Evolutionary conservation across 2,113 vertebrate species (phyloP).

Genomic region (Sinosuthora webbiana): DNA sequence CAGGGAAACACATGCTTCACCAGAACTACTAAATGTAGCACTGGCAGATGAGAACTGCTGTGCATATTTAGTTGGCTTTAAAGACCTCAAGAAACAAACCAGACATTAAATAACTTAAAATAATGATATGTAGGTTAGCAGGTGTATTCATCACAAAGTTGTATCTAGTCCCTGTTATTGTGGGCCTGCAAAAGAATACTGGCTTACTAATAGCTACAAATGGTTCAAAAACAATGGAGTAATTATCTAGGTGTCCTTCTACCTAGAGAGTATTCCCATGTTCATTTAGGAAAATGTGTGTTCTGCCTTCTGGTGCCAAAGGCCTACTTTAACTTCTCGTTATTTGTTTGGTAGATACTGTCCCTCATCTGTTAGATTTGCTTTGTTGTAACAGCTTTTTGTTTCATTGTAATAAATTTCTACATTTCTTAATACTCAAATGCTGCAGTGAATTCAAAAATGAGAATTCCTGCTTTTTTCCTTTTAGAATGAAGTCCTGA

Average conservation of each 20-base stretch:
- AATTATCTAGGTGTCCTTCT: neutral
- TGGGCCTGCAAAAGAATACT: neutral
- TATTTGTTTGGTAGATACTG: fast-evolving
- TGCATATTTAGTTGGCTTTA: neutral
- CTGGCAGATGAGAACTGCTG: neutral
- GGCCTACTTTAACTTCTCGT: neutral
- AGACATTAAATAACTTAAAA: neutral
- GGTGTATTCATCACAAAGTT: neutral
- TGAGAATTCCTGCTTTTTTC: neutral
- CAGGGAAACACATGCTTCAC: neutral
- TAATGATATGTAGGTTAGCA: neutral
- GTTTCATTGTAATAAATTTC: neutral
- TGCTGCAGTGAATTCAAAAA: neutral
- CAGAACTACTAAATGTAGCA: neutral
- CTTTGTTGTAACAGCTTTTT: neutral
- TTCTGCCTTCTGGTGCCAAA: neutral
- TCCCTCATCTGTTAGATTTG: neutral
- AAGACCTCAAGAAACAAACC: neutral
- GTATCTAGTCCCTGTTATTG: neutral
- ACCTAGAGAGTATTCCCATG: neutral
- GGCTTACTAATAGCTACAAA: neutral
- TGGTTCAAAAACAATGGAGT: neutral
- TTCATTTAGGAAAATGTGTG: neutral
- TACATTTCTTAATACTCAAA: neutral
- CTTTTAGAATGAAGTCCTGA: neutral